Evolutionary conservation across 2,113 vertebrate genomes (phyloP).

Genomic region (Actenoides lindsayi): DNA sequence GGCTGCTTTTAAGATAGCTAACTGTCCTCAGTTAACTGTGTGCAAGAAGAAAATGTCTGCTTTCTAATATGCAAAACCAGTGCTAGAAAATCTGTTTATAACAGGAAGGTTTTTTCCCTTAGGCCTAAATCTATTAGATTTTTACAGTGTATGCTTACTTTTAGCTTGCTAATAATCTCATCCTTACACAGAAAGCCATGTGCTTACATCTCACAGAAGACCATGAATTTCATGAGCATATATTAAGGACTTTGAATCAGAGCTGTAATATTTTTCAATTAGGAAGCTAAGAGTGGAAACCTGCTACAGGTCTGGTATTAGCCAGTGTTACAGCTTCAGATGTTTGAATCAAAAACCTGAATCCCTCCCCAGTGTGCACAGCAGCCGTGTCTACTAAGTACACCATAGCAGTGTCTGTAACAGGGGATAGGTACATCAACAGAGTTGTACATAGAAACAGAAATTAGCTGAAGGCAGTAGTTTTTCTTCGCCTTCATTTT

Average conservation of each 20-base stretch:
- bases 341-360: neutral
- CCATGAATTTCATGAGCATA: neutral
- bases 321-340: neutral
- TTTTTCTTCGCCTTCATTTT: neutral
- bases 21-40: neutral
- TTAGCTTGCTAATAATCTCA: neutral
- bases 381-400: neutral
- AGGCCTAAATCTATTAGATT: neutral
- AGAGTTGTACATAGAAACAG: neutral
- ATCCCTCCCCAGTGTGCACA: neutral
- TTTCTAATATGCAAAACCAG: neutral
- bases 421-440: neutral
- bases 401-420: neutral
- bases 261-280: neutral
- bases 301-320: neutral
- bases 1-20: slow-evolving; percentile 7
- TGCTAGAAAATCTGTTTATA: neutral
- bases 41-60: neutral
- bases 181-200: neutral
- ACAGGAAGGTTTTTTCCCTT: neutral
- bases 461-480: neutral
- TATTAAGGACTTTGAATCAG: slow-evolving; percentile 22
- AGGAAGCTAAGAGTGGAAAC: neutral
- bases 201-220: neutral
- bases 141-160: neutral